Evolutionary conservation across 2,113 vertebrate species (phyloP).

Genomic region (Paraplagusia blochii): DNA sequence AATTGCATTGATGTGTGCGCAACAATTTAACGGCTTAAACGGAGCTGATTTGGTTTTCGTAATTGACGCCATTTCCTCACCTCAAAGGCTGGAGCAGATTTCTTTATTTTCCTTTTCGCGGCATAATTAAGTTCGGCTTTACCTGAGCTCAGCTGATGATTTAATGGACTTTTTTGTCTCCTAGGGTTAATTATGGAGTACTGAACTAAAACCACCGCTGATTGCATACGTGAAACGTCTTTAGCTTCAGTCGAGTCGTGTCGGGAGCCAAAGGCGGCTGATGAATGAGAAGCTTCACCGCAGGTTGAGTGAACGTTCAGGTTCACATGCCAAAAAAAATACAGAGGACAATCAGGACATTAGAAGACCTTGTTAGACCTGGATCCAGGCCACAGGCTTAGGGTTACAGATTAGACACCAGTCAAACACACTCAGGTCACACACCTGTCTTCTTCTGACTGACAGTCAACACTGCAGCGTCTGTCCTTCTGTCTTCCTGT

Average conservation of each 20-base stretch:
- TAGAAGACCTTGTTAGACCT: too few relatives aligned
- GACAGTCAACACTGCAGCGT: too few relatives aligned
- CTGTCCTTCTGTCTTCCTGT: too few relatives aligned
- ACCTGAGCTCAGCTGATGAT: slow-evolving; percentile 77
- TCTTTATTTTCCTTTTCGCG: slow-evolving; percentile 2
- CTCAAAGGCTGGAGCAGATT: slow-evolving; percentile 59
- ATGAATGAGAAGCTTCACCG: slow-evolving; percentile 36
- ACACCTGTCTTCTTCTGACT: too few relatives aligned
- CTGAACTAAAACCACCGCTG: slow-evolving; percentile 74
- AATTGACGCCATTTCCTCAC: slow-evolving; percentile 60
- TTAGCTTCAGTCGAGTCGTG: slow-evolving; percentile 41
- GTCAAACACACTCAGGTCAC: too few relatives aligned
- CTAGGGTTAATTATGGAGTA: slow-evolving; percentile 78
- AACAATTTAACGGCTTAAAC: slow-evolving; percentile 72
- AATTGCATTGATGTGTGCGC: slow-evolving; percentile 64
- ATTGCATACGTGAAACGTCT: slow-evolving; percentile 65
- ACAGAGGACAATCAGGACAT: too few relatives aligned
- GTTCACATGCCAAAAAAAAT: too few relatives aligned
- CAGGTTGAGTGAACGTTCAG: neutral
- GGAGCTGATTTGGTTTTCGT: slow-evolving; percentile 64
- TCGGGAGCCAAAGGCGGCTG: slow-evolving; percentile 34
- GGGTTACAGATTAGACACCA: too few relatives aligned
- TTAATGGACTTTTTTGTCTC: slow-evolving; percentile 74
- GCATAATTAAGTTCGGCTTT: slow-evolving; percentile 75
- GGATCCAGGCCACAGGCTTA: too few relatives aligned